These are phyloP conservation scores for Sesamia nonagrioides DNA, from an alignment of 1,140 invertebrate species.

Conservation along the genomic window DNA sequence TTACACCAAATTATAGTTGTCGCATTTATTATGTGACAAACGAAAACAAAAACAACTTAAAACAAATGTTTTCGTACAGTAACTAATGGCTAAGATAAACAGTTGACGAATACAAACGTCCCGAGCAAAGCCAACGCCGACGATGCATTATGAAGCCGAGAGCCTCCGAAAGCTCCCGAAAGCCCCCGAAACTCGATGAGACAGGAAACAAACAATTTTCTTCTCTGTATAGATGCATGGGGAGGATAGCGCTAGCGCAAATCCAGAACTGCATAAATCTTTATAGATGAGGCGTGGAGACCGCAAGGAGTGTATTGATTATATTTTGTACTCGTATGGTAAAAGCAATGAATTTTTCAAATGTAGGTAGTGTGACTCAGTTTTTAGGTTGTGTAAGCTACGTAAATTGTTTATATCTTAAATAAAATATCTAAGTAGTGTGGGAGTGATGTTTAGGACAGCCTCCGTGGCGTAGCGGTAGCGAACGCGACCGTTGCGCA, in stretches of 20 bases:
- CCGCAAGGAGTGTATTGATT: constrained; percentile 50
- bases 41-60: neutral
- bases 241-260: constrained; percentile 44
- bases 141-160: neutral
- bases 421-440: too few species aligned
- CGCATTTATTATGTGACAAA: neutral
- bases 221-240: constrained; percentile 41
- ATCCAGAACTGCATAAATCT: constrained; percentile 63
- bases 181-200: constrained; percentile 10
- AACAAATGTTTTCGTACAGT: constrained; percentile 3
- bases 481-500: too few species aligned
- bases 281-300: constrained; percentile 57
- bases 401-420: too few species aligned
- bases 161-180: constrained; percentile 3
- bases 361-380: constrained; percentile 6
- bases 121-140: constrained; percentile 1
- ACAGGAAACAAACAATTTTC: constrained; percentile 46
- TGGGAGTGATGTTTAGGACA: too few species aligned
- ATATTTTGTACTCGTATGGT: constrained; percentile 38
- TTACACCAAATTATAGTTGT: too few species aligned
- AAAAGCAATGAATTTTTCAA: constrained; percentile 40
- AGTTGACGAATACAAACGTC: constrained; percentile 30
- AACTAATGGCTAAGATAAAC: constrained; percentile 32
- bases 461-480: too few species aligned
- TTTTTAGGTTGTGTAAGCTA: neutral